Base-by-base conservation (phyloP, 2,797 vertebrate genomes). In the Anguilla obscura region DNA sequence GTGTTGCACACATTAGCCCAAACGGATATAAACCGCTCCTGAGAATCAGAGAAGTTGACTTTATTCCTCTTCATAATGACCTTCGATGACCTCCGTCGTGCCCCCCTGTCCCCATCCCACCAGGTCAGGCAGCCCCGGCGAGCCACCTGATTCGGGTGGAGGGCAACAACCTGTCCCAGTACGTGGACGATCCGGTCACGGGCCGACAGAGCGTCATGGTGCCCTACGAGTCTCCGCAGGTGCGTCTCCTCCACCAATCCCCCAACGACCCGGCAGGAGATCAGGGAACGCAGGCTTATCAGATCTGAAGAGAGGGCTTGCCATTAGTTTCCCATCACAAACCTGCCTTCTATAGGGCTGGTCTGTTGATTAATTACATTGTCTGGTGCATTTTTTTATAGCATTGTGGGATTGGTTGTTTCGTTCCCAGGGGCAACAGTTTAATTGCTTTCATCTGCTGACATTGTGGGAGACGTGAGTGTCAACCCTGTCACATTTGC, bases 91-190 rank as follows among this genome's bases (percentile, higher is more conserved):
- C 24, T 50, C 54, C 0, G 48, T 83, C 54, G 6, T 45, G 40
- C 54, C 69, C 21, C 71, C 21, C 58, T 83, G 56, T 50, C 69
- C 14, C 71, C 21, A 54, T 83, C 90, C 90, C 33, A 84, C 27
- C 93, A 99, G 98, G 98, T 90, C 98, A 99, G 95, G 91, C 95
- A 0, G 99, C 98, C 27, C 99, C 99, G 0, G 97, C 98, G 89
- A 99, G 98, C 93, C 99, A 99, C 94, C 96, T 99, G 88, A 99
- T 99, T 92, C 95, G 99, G 0, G 98, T 99, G 91, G 99, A 99
- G 90, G 99, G 98, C 18, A 99, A 97, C 93, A 99, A 97, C 91
- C 96, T 99, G 82, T 94, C 94, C 0, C 98, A 99, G 94, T 99
- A 99, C 0, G 96, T 99, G 93, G 98, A 99, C 0, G 99, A 99